Conservation (phyloP, 2,797 vertebrate genomes). For the Clarias laeviceps region DNA sequence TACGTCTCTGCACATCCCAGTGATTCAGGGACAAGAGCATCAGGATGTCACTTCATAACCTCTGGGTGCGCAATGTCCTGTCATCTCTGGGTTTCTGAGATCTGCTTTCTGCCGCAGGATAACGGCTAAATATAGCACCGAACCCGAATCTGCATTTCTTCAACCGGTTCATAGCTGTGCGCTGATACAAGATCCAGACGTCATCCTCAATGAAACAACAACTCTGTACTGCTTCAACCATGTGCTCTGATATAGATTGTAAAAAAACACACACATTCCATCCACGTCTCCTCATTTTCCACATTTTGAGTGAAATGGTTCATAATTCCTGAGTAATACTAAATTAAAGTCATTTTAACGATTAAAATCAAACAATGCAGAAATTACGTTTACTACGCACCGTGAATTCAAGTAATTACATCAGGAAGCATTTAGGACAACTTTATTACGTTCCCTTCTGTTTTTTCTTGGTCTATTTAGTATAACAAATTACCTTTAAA, state of each 20-base stretch:
- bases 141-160: slow-evolving; percentile 71
- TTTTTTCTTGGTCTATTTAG: neutral
- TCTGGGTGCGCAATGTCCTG: slow-evolving; percentile 76
- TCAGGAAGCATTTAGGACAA: neutral
- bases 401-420: neutral
- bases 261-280: slow-evolving; percentile 43
- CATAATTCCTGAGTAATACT: slow-evolving; percentile 67
- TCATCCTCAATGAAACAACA: neutral
- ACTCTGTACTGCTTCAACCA: neutral
- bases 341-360: slow-evolving; percentile 69
- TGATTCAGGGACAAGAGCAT: slow-evolving; percentile 73
- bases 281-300: neutral
- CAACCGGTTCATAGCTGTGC: slow-evolving; percentile 42
- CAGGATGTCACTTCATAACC: slow-evolving; percentile 78
- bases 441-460: neutral
- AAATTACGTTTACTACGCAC: neutral
- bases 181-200: neutral
- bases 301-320: neutral
- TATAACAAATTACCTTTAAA: neutral
- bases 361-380: slow-evolving; percentile 64
- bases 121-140: slow-evolving; percentile 78
- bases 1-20: slow-evolving; percentile 40
- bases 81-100: slow-evolving; percentile 77
- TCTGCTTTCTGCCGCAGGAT: slow-evolving; percentile 71
- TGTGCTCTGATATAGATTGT: slow-evolving; percentile 53